Percentiles rank a stretch among this genome's conserved stretches.
phyloP scores from a whole-genome alignment of 2,797 vertebrate species.

The Stomatorhinus walkeri region DNA sequence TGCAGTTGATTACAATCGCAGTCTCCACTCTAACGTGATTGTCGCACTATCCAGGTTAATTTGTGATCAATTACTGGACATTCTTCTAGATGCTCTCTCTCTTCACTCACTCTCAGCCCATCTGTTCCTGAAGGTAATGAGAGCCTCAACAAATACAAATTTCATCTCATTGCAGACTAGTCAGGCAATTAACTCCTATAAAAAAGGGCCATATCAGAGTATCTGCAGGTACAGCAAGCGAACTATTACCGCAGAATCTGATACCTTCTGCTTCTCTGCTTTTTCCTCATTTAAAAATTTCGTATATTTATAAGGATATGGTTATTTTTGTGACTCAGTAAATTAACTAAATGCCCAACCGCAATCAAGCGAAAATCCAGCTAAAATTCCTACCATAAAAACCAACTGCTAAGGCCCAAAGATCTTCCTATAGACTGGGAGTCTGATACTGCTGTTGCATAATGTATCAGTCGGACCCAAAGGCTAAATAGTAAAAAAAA shows the following conservation, averaged over 20 bases:
- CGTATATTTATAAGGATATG: neutral
- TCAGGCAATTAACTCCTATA: neutral
- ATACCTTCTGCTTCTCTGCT: neutral
- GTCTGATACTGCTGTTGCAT: neutral
- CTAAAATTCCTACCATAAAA: neutral
- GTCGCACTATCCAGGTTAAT: neutral
- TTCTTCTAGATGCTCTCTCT: neutral
- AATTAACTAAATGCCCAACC: neutral
- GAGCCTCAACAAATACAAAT: neutral
- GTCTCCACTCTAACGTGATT: neutral
- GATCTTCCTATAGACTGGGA: neutral
- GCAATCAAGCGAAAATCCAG: neutral
- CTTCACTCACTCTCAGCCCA: neutral
- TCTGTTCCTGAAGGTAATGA: constrained; percentile 2
- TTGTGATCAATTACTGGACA: neutral
- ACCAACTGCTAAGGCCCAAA: neutral
- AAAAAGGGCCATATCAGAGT: neutral
- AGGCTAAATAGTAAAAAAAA: neutral
- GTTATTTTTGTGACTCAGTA: neutral
- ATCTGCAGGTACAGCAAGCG: neutral
- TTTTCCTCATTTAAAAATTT: neutral
- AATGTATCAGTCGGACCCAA: neutral
- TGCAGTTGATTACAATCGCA: neutral
- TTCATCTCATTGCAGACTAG: neutral
- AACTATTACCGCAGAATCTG: neutral